These are phyloP conservation scores for Zaprionus africanus DNA, from an alignment of 1,140 invertebrate species.

Conservation along the genomic window DNA sequence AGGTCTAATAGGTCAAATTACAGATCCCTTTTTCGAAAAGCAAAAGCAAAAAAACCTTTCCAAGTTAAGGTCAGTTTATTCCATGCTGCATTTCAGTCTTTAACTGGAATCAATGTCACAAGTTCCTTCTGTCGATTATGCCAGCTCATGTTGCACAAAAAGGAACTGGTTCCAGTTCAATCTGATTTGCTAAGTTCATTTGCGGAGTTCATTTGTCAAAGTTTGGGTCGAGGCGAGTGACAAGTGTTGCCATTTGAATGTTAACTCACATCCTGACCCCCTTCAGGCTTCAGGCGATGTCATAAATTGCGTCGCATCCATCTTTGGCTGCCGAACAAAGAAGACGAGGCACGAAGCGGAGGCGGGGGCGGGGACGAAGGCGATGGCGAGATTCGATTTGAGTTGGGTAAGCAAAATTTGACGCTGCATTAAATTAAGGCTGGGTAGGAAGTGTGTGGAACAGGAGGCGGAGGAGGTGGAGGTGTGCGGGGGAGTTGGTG, in stretches of 20 bases:
- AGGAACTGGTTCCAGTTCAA: background rate
- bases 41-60: background rate
- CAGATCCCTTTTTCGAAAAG: too few relatives aligned
- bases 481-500: background rate
- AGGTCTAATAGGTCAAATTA: too few relatives aligned
- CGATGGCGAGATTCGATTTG: constrained; percentile 15
- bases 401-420: constrained; percentile 52
- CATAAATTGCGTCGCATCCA: constrained; percentile 30
- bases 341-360: background rate
- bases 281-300: constrained; percentile 19
- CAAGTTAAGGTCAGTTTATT: background rate
- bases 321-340: constrained; percentile 19
- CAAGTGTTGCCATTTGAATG: constrained; percentile 27
- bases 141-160: background rate
- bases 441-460: background rate
- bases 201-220: constrained; percentile 2
- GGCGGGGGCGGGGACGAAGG: background rate
- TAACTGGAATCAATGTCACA: background rate
- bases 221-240: constrained; percentile 5
- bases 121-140: background rate
- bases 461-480: background rate
- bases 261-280: constrained; percentile 42
- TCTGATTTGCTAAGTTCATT: background rate
- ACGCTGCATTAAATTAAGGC: constrained; percentile 70
- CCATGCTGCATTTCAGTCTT: background rate